Evolutionary conservation across 2,888 invertebrate genomes (phyloP).

Genomic region (Erebia palarica): DNA sequence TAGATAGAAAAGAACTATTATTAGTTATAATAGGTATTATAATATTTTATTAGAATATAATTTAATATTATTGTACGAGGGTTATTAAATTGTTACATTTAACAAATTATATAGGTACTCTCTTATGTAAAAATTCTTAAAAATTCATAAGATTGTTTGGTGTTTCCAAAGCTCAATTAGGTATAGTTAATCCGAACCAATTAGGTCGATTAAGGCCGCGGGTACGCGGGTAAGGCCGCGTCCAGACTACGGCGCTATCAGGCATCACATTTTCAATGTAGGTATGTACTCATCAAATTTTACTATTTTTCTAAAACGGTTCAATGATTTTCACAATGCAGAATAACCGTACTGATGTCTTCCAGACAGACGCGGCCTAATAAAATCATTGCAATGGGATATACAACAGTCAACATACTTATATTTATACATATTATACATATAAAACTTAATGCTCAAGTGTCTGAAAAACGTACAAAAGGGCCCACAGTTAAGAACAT

Average conservation of each 20-base stretch:
- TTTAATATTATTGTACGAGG: slow-evolving; percentile 16
- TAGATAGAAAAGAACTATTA: slow-evolving; percentile 27
- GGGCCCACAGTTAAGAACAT: slow-evolving; percentile 65
- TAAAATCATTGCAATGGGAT: neutral
- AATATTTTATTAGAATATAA: slow-evolving; percentile 28
- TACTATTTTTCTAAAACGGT: neutral
- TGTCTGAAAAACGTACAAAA: slow-evolving; percentile 27
- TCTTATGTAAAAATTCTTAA: slow-evolving; percentile 51
- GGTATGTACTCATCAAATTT: neutral
- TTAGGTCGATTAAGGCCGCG: slow-evolving; percentile 2
- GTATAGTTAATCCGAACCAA: neutral
- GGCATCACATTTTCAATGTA: neutral
- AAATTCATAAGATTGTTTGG: slow-evolving; percentile 75
- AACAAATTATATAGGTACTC: slow-evolving; percentile 32
- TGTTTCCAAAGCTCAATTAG: slow-evolving; percentile 65
- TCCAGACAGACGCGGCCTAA: neutral
- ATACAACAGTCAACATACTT: neutral
- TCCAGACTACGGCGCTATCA: neutral
- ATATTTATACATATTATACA: neutral
- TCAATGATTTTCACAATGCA: neutral
- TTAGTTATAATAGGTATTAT: neutral
- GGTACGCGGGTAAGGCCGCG: neutral
- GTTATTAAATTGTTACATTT: slow-evolving; percentile 30
- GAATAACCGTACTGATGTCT: neutral
- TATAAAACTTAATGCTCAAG: neutral